Evolutionary conservation across 2,113 vertebrate genomes (phyloP).

Genomic region (Crotalus tigris): DNA sequence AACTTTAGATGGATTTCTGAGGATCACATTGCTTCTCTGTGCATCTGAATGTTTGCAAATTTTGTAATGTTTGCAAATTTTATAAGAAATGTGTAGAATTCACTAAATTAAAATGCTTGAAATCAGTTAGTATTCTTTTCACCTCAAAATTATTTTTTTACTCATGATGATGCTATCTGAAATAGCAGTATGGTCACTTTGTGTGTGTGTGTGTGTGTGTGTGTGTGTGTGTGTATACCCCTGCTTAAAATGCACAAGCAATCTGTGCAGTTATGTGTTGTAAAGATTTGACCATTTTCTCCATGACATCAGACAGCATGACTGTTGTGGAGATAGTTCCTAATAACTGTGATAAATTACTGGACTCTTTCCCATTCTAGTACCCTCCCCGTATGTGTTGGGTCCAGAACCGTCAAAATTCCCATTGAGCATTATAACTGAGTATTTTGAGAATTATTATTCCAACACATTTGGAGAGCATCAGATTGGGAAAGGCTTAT

Average conservation of each 20-base stretch:
- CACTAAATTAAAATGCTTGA: neutral
- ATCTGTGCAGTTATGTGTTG: neutral
- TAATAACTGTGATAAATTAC: neutral
- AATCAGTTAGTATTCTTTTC: neutral
- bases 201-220: too few relatives aligned
- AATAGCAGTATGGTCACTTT: neutral
- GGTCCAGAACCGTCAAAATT: neutral
- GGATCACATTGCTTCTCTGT: neutral
- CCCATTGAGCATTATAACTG: neutral
- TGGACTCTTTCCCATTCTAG: neutral
- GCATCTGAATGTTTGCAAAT: neutral
- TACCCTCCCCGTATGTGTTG: neutral
- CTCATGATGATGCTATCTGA: neutral
- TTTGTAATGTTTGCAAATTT: neutral
- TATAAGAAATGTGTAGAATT: neutral
- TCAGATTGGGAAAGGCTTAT: neutral
- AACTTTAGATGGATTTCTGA: neutral
- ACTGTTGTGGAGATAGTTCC: neutral
- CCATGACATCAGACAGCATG: neutral
- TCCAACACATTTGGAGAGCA: neutral
- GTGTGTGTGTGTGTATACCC: too few relatives aligned
- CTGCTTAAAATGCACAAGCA: neutral
- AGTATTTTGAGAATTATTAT: neutral
- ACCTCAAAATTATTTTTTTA: neutral
- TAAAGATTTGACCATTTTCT: neutral